Conservation (phyloP, 2,888 invertebrate species). For the Plebejus argus region DNA sequence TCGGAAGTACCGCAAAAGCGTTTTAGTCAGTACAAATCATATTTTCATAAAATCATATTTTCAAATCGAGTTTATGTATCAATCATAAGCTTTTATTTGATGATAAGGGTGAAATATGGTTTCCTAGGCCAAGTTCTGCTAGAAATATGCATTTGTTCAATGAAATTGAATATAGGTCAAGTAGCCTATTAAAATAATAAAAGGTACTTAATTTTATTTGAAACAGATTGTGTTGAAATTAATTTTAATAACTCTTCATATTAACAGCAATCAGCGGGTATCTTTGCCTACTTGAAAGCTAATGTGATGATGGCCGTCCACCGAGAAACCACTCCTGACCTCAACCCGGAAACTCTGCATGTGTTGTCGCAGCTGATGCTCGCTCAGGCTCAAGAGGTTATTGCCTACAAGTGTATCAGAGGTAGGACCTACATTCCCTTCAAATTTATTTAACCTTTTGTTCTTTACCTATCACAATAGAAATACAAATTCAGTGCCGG, state of each 20-base stretch:
- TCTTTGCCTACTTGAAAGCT: slow-evolving; percentile 92
- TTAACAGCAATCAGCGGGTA: slow-evolving; percentile 92
- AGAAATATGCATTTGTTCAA: too few species aligned
- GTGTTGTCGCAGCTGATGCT: slow-evolving; percentile 95
- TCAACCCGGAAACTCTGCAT: slow-evolving; percentile 94
- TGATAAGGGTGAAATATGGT: too few species aligned
- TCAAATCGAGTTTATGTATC: too few species aligned
- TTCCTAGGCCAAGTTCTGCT: too few species aligned
- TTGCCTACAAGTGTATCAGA: slow-evolving; percentile 95
- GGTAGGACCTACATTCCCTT: slow-evolving; percentile 69
- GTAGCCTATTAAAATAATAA: too few species aligned
- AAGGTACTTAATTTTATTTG: too few species aligned
- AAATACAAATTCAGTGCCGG: not conserved
- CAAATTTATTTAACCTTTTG: not conserved
- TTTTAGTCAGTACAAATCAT: too few species aligned
- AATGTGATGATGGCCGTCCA: slow-evolving; percentile 91
- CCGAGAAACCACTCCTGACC: slow-evolving; percentile 97
- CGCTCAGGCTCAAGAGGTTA: slow-evolving; percentile 99
- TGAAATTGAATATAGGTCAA: too few species aligned
- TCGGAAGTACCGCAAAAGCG: too few species aligned
- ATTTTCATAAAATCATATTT: too few species aligned
- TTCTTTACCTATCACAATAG: too few species aligned
- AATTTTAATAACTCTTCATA: not conserved
- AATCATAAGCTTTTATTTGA: too few species aligned
- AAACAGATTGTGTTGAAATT: not conserved